Evolutionary conservation across 2,113 vertebrate species (phyloP), one percentile per base, ranked within the genome.

Genomic region (Morone chrysops): DNA sequence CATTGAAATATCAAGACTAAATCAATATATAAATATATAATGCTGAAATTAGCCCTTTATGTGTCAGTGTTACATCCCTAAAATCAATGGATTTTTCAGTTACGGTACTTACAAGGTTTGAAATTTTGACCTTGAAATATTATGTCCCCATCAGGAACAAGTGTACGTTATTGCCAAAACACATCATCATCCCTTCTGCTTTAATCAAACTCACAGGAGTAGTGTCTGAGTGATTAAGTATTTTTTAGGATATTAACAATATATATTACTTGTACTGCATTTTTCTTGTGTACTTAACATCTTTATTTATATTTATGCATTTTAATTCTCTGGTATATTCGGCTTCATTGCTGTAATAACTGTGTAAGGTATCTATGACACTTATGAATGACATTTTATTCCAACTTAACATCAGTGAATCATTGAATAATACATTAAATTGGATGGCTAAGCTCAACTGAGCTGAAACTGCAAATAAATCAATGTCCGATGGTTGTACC

Each of bases 381-480:
- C 18, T 54, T 25, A 6, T 38, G 54, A 73, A 40, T 71, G 36
- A 71, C 43, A 47, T 72, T 86, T 78, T 70, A 72, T 59, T 81
- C 16, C 12, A 75, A 73, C 60, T 74, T 57, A 47, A 60, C 75
- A 67, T 82, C 53, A 41, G 43, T 71, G 54, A 70, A 62, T 67
- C 63, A 70, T n/a, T 74, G 60, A 90, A 73, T 86, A 53, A 84
- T 70, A 68, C 51, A 78, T 83, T 75, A 51, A 70, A 66, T 41
- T 77, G 54, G 75, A 86, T 85, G 68, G 66, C 65, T 84, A 67
- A 77, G 70, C 69, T 88, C 61, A 86, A 59, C 60, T 81, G 51
- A 36, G 73, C 62, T 85, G 75, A 76, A 87, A 85, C 68, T 75
- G 56, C 83, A 87, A 85, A 84, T 82, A 88, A 68, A 93, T 90